A percentile compares a stretch with the other conserved stretches of the same genome.
phyloP scores from a whole-genome alignment of 2,888 invertebrate species.

The Eurois occulta region DNA sequence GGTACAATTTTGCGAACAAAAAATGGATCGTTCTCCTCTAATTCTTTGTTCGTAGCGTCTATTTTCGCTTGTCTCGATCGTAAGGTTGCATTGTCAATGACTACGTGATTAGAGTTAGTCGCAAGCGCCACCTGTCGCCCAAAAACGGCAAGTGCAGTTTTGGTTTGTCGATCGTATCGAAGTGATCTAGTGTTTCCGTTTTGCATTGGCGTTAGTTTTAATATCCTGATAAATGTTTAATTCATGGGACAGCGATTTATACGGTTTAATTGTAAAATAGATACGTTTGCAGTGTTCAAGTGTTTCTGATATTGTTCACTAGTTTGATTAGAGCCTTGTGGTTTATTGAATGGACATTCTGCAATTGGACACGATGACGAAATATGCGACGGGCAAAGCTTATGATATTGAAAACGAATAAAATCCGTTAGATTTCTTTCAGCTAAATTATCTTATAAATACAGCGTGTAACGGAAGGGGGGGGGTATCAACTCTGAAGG shows the following conservation, averaged over 20 bases:
- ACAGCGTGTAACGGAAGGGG: too few relatives aligned
- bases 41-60: slow-evolving; percentile 28
- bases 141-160: slow-evolving; percentile 77
- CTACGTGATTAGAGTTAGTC: slow-evolving; percentile 79
- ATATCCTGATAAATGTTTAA: slow-evolving; percentile 64
- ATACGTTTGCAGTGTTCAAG: slow-evolving; percentile 42
- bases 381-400: background rate
- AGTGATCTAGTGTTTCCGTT: slow-evolving; percentile 68
- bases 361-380: background rate
- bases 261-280: slow-evolving; percentile 60
- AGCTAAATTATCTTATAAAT: background rate
- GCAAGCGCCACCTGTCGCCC: slow-evolving; percentile 80
- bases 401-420: background rate
- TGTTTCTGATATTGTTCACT: slow-evolving; percentile 53
- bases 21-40: slow-evolving; percentile 60
- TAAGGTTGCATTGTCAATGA: slow-evolving; percentile 41
- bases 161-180: slow-evolving; percentile 66
- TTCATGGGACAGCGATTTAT: slow-evolving; percentile 62
- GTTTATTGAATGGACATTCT: slow-evolving; percentile 23
- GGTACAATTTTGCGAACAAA: slow-evolving; percentile 64
- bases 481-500: too few relatives aligned
- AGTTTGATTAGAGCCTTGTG: slow-evolving; percentile 33
- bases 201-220: slow-evolving; percentile 62
- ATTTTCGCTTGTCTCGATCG: slow-evolving; percentile 33
- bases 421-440: background rate